Conservation (phyloP, 2,888 invertebrate species). For the Drosophila lacicola region DNA sequence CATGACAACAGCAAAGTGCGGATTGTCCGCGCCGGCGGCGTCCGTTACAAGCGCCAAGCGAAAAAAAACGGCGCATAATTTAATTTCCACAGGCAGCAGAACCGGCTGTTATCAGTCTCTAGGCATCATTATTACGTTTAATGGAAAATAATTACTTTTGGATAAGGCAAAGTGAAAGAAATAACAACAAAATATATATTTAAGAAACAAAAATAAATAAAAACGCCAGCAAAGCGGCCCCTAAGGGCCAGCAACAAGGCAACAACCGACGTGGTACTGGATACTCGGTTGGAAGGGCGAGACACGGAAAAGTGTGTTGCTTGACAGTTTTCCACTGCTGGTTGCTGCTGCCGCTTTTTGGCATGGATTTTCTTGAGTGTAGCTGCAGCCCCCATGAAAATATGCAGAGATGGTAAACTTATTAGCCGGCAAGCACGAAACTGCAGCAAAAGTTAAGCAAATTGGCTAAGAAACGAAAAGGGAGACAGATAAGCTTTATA, state of each 20-base stretch:
- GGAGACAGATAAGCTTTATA: constrained; percentile 18
- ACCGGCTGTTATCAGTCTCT: constrained; percentile 67
- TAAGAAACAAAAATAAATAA: constrained; percentile 17
- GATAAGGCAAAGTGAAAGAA: constrained; percentile 80
- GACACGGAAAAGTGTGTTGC: constrained; percentile 35
- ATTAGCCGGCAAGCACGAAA: constrained; percentile 45
- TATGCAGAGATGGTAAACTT: constrained; percentile 53
- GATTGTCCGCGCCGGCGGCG: constrained; percentile 53
- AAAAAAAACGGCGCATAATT: constrained; percentile 71
- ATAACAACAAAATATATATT: constrained; percentile 50
- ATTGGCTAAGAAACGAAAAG: constrained; percentile 2
- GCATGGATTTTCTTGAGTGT: constrained; percentile 33
- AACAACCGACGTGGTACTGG: constrained; percentile 3
- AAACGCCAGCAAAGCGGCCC: constrained; percentile 25
- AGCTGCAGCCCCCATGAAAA: constrained; percentile 15
- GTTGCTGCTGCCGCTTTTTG: constrained; percentile 25
- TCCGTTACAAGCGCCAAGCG: constrained; percentile 38
- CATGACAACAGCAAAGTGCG: constrained; percentile 33
- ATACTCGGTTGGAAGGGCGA: background rate
- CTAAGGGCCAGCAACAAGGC: constrained; percentile 15
- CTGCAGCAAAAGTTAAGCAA: constrained; percentile 31
- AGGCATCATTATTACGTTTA: constrained; percentile 78
- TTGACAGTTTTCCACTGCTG: constrained; percentile 46
- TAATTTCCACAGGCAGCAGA: constrained; percentile 60
- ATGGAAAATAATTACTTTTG: constrained; percentile 82